Conservation (phyloP, 2,888 invertebrate genomes). For the Tinea pellionella region DNA sequence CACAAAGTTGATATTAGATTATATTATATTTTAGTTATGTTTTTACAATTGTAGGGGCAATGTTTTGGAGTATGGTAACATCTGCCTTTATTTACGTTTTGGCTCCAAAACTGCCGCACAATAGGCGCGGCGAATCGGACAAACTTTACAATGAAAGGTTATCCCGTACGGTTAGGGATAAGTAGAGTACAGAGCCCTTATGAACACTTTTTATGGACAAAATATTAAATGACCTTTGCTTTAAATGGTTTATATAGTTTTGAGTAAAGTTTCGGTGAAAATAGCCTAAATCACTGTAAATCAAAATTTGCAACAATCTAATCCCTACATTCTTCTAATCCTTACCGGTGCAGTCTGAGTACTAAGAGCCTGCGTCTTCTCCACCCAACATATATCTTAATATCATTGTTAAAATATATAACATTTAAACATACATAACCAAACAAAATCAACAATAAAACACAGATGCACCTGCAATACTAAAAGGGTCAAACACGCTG, state of each 20-base stretch:
- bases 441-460: too few species aligned
- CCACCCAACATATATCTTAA: too few species aligned
- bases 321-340: too few species aligned
- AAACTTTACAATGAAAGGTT: slow-evolving; percentile 38
- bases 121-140: slow-evolving; percentile 56
- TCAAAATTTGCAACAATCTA: too few species aligned
- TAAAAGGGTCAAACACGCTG: not conserved
- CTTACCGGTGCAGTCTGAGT: too few species aligned
- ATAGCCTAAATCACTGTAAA: too few species aligned
- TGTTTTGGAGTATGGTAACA: slow-evolving; percentile 60
- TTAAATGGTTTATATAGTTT: slow-evolving; percentile 18
- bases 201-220: slow-evolving; percentile 31
- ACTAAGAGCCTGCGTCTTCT: too few species aligned
- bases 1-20: not conserved
- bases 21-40: not conserved
- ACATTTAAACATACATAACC: too few species aligned
- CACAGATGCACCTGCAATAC: slow-evolving; percentile 14
- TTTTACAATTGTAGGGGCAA: not conserved
- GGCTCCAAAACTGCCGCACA: slow-evolving; percentile 56
- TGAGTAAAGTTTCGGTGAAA: not conserved
- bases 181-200: slow-evolving; percentile 22
- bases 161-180: slow-evolving; percentile 18
- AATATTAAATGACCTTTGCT: slow-evolving; percentile 42
- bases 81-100: slow-evolving; percentile 69
- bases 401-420: too few species aligned